These are phyloP conservation scores for Rhynchotus rufescens DNA, from an alignment of 2,797 vertebrate genomes.

Conservation along the genomic window DNA sequence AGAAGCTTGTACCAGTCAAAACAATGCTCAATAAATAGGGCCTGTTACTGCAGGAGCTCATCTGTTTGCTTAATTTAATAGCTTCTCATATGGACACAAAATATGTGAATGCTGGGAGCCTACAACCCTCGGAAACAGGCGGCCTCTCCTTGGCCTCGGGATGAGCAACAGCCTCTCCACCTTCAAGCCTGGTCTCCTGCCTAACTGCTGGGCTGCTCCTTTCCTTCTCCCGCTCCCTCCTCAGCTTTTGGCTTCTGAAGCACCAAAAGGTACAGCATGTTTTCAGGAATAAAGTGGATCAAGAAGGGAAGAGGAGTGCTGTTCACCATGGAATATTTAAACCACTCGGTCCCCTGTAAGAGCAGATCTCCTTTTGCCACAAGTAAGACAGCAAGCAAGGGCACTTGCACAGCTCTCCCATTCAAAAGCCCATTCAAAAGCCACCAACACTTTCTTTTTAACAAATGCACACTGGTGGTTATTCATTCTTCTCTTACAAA, in stretches of 20 bases:
- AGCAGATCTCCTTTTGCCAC: background rate
- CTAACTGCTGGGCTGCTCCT: background rate
- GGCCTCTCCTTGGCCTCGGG: background rate
- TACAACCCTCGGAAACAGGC: background rate
- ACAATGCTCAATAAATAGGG: conserved; percentile 50
- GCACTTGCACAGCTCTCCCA: background rate
- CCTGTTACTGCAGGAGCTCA: conserved; percentile 26
- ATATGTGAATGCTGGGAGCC: background rate
- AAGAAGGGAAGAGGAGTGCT: background rate
- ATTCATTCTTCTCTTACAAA: background rate
- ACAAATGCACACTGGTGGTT: background rate
- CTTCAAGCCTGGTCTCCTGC: background rate
- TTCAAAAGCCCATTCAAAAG: background rate
- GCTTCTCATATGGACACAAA: background rate
- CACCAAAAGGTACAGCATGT: background rate
- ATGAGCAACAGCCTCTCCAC: background rate
- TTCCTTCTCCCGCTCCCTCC: background rate
- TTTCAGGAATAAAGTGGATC: background rate
- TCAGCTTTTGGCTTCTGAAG: background rate
- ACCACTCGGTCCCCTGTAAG: background rate
- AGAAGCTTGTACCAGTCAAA: conserved; percentile 59
- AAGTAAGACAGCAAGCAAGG: background rate
- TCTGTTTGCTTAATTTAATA: conserved; percentile 53
- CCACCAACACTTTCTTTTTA: background rate
- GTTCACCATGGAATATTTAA: background rate